Evolutionary conservation across 2,797 vertebrate species (phyloP), one percentile per base, ranked within the genome.

Genomic region (Sebastolobus alascanus): DNA sequence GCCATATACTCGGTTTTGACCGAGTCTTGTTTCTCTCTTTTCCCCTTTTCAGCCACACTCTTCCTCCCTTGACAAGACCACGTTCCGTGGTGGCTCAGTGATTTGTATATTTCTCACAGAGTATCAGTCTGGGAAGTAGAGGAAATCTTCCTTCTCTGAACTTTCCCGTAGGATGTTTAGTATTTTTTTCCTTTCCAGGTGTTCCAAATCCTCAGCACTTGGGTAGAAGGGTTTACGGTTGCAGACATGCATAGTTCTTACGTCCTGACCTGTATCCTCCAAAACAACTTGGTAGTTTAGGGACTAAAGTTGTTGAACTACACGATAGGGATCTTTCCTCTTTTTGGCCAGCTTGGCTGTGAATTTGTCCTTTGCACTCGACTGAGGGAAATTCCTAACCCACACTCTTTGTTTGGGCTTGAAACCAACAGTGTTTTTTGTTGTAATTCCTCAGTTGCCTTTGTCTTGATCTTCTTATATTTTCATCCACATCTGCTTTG

Each of bases 181-280:
- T 76, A 59, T 20, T 18, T 20, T 58, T 2, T 59, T 31, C 6
- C 11, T 20, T 59, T 71, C 68, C 52, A 70, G 8, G 14, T 38
- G 0, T 14, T 59, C 55, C 37, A 59, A 29, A 10, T 71, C 69
- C 8, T 59, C 55, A 1, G 35, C 55, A 59, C 55, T 71, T 1
- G 37, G 37, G 25, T 71, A 60, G 56, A 72, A 25, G 27, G 50
- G 72, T 65, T 63, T 74, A 27, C 55, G 61, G 14, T 74, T 73
- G 40, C 38, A n/a, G 7, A 61, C 58, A 33, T 75, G 33, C n/a
- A 65, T 33, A 8, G 31, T 65, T 8, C 33, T 31, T 55, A 9
- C 9, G n/a, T 74, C 22, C 46, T 6, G 25, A 64, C 22, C 61
- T 2, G n/a, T 74, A 2, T 65, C 46, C 9, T 65, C 25, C n/a